Evolutionary conservation across 2,888 invertebrate species (phyloP), one percentile per base, ranked within the genome.

Genomic region (Nymphalis polychloros): DNA sequence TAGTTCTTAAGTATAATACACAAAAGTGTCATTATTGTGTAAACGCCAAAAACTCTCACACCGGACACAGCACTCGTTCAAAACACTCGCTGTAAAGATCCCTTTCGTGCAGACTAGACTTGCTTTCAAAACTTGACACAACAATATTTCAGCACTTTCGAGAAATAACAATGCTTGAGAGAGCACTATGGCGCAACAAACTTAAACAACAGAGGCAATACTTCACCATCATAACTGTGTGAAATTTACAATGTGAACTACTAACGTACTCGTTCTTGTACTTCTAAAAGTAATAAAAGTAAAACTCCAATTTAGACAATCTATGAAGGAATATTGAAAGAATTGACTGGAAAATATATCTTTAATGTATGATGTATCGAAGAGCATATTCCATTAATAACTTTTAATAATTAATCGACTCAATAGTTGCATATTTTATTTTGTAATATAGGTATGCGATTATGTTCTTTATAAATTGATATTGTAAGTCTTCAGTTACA

Each of bases 151-250:
- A 90, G 83, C 86, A 83, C 87, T 88, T 81, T 77, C 84, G 81
- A 88, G 89, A 90, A 90, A 90, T 89, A 90, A 91, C 90, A 90
- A 89, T 89, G 86, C 85, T 82, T 80, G 80, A 81, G 80, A 81
- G 80, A 87, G 87, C 85, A 85, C 85, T 87, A 83, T 81, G 67
- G 47, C 8, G 81, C 80, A 77, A 79, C 81, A 83, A 86, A 88
- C 84, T 85, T 83, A 82, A 82, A 80, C 80, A 81, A 77, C 81
- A 79, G 77, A 79, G 81, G 86, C 83, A 80, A 85, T 87, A 78
- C 85, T 85, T 88, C 87, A 86, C 86, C 84, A 84, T 84, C 81
- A 80, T 79, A 84, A 41, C 79, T 79, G 78, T 75, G 75, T 77
- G 79, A 72, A 79, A 77, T 75, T 76, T 78, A 71, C 77, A 80